Evolutionary conservation across 2,113 vertebrate species (phyloP).

Genomic region (Naja naja): DNA sequence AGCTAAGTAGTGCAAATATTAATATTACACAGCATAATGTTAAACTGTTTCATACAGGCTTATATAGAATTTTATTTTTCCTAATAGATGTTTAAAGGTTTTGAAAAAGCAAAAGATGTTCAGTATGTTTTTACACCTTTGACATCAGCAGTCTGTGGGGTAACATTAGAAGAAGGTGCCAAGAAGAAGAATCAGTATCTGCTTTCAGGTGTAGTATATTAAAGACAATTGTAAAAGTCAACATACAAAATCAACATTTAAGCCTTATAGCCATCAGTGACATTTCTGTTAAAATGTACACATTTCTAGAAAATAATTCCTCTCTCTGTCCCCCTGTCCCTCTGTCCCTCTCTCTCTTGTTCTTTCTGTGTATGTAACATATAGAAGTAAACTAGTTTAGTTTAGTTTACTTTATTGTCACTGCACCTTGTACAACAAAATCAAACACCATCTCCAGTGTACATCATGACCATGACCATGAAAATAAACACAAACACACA

Average conservation of each 20-base stretch:
- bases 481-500: no score
- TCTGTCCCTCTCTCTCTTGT: no score
- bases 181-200: conserved; percentile 90
- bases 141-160: conserved; percentile 86
- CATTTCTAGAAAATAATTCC: neutral
- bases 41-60: neutral
- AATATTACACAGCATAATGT: neutral
- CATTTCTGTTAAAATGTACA: neutral
- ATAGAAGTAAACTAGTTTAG: no score
- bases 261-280: neutral
- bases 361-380: neutral
- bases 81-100: conserved; percentile 92
- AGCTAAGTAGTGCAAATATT: neutral
- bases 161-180: conserved; percentile 84
- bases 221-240: neutral
- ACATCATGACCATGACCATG: no score
- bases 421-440: no score
- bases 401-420: no score
- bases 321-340: neutral
- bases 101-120: conserved; percentile 85
- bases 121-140: conserved; percentile 88
- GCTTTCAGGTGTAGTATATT: conserved; percentile 82
- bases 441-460: no score
- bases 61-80: neutral
- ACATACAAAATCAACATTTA: neutral